Base-by-base conservation (phyloP, 1,140 invertebrate genomes). In the Heliconius melpomene region DNA sequence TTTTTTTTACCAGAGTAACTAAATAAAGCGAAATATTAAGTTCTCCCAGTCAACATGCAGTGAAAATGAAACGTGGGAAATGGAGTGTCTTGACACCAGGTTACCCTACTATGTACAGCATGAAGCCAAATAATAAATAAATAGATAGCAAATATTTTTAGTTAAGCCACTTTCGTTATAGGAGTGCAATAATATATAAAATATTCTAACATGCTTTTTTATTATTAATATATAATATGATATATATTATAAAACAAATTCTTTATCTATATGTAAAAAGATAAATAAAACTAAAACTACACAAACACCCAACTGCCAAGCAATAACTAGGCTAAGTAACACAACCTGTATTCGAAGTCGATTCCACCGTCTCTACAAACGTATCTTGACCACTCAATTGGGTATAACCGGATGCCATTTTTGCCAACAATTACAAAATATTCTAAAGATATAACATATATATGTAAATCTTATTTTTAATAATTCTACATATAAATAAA, bases 381-480 rank as follows among this genome's bases (percentile, higher is more conserved):
- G 23, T 70, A 60, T 76, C 60, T 23, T 70, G 57, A 23, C 36
- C 57, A 76, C 60, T 76, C 57, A 76, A 46, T 50, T 76, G 75
- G n/a, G 75, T 76, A 11, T 76, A 76, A 13, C 75, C 75, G 13
- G 26, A 26, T 18, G 66, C 60, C 75, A 76, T 76, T 76, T 46
- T 76, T 66, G 23, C 9, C n/a, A 57, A n/a, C 3, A 26, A 23
- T 26, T 26, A 11, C 16, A 66, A 29, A 66, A 26, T 23, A 60
- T 23, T 11, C 0, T n/a, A 60, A n/a, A 60, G 8, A 60, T 2
- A 26, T 5, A 0, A 46, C 5, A 1, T 5, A 16, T 5, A 46
- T 46, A 46, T 46, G 11, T 46, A 57, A 23, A 23, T 23, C 20
- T n/a, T 3, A 57, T 23, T n/a, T 23, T 23, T 52, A 13, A 16